phyloP scores from a whole-genome alignment of 2,113 vertebrate genomes.

The Galeopterus variegatus region DNA sequence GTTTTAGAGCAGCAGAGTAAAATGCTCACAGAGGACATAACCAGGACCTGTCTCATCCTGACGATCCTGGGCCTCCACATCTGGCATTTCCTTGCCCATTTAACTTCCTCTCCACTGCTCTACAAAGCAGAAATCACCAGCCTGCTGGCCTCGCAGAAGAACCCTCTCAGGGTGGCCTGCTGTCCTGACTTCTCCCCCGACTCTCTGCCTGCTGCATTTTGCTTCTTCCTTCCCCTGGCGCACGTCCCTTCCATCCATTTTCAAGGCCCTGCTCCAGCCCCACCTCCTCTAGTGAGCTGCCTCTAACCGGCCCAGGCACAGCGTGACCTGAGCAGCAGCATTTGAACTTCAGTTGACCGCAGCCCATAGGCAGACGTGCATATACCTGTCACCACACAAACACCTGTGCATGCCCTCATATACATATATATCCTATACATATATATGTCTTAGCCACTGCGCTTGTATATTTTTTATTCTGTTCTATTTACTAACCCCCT shows the following conservation, averaged over 20 bases:
- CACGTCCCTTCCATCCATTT: neutral
- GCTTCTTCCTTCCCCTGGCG: neutral
- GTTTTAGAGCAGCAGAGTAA: neutral
- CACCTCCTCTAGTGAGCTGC: too few species aligned
- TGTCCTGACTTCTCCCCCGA: neutral
- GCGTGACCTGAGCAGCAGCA: rapidly evolving
- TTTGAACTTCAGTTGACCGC: neutral
- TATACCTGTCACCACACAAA: rapidly evolving
- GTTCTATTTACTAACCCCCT: neutral
- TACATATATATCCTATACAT: neutral
- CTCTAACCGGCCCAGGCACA: neutral
- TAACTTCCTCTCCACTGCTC: neutral
- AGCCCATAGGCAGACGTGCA: too few species aligned
- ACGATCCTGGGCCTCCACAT: too few species aligned
- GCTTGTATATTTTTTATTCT: too few species aligned
- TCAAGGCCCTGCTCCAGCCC: neutral
- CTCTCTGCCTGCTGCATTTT: too few species aligned
- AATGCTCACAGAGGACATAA: neutral
- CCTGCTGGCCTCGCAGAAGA: neutral
- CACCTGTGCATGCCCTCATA: too few species aligned
- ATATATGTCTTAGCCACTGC: neutral
- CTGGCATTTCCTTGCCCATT: neutral
- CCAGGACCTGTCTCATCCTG: too few species aligned
- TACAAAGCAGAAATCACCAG: neutral
- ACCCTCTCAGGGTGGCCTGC: neutral